Percentiles rank a stretch among this genome's conserved stretches.
These are phyloP conservation scores for Drosophila littoralis DNA, from an alignment of 1,140 invertebrate genomes.

Conservation along the genomic window DNA sequence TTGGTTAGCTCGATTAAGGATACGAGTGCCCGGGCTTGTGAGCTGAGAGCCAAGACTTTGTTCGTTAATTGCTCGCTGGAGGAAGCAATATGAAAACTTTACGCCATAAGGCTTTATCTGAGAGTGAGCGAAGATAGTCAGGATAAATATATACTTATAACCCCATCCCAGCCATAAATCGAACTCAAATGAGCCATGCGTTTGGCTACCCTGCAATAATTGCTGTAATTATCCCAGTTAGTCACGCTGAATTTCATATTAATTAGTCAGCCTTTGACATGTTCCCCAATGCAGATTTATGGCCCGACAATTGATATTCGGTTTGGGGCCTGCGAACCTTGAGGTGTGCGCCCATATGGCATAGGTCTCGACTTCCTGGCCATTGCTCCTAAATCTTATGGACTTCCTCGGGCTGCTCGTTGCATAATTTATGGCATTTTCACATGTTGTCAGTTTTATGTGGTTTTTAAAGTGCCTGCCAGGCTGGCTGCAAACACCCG, in stretches of 20 bases:
- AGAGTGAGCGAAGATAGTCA: neutral
- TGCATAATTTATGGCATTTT: constrained; percentile 78
- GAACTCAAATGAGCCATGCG: constrained; percentile 38
- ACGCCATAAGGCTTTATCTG: neutral
- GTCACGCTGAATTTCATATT: constrained; percentile 75
- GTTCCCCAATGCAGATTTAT: constrained; percentile 64
- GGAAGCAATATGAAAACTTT: constrained; percentile 35
- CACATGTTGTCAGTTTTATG: constrained; percentile 83
- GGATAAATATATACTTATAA: neutral
- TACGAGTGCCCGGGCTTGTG: constrained; percentile 47
- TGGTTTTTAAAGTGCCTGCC: constrained; percentile 74
- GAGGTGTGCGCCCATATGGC: constrained; percentile 77
- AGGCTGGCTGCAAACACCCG: constrained; percentile 50
- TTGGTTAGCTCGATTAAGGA: constrained; percentile 75
- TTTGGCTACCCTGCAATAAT: constrained; percentile 15
- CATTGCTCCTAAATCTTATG: constrained; percentile 56
- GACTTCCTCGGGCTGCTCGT: constrained; percentile 38
- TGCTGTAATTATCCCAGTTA: constrained; percentile 63
- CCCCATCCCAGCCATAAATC: constrained; percentile 12
- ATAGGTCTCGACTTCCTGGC: constrained; percentile 60
- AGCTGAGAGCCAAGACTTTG: constrained; percentile 13
- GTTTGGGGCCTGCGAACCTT: constrained; percentile 20
- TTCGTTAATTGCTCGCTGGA: constrained; percentile 42
- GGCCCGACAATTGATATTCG: constrained; percentile 66
- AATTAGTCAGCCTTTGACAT: constrained; percentile 64